Evolutionary conservation across 2,113 vertebrate genomes (phyloP).

Genomic region (Vireo altiloquus): DNA sequence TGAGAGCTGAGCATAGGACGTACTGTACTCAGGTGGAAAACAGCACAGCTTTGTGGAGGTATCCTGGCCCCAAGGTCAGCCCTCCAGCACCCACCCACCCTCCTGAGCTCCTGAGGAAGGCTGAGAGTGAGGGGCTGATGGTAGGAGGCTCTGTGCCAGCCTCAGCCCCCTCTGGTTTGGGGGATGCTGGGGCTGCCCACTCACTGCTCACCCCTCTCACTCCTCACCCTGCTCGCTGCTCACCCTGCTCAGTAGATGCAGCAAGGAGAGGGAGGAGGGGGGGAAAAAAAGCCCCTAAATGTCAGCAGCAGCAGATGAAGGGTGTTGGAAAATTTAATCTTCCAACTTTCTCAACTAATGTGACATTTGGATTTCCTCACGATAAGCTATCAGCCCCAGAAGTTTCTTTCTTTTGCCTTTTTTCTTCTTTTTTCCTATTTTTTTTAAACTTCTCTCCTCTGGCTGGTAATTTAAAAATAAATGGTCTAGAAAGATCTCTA

Average conservation of each 20-base stretch:
- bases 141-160: background rate
- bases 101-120: background rate
- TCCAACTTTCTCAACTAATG: slow-evolving; percentile 77
- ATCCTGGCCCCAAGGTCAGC: background rate
- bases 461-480: slow-evolving; percentile 82
- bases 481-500: slow-evolving; percentile 81
- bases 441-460: slow-evolving; percentile 66
- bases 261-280: background rate
- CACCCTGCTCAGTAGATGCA: background rate
- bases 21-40: background rate
- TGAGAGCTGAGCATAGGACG: background rate
- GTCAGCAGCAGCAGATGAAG: slow-evolving; percentile 80
- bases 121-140: background rate
- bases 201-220: background rate
- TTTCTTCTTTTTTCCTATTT: background rate
- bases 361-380: slow-evolving; percentile 81
- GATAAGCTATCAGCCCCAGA: slow-evolving; percentile 79
- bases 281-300: slow-evolving; percentile 66
- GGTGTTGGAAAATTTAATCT: slow-evolving; percentile 79
- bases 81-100: background rate
- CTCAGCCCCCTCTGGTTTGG: background rate
- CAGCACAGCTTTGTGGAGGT: background rate
- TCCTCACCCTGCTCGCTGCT: background rate
- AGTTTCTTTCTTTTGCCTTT: slow-evolving; percentile 68
- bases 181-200: background rate